A percentile compares a stretch with the other conserved stretches of the same genome.
Evolutionary conservation across 2,888 invertebrate genomes (phyloP).

Genomic region (Agonopterix alstromeriana): DNA sequence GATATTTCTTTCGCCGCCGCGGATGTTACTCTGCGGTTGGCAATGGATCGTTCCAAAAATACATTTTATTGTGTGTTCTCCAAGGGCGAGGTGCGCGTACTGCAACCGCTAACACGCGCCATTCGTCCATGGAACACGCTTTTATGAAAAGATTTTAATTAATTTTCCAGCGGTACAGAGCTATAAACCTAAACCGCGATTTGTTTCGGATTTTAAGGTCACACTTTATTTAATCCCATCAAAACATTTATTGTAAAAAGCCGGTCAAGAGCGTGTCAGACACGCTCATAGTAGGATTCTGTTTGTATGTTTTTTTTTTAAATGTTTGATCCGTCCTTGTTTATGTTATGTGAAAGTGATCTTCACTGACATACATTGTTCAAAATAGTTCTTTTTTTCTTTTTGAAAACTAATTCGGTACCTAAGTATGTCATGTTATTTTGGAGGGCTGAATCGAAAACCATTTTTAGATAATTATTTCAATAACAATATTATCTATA

Average conservation of each 20-base stretch:
- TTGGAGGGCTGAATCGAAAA: no score
- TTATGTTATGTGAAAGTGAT: no score
- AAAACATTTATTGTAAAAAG: background rate
- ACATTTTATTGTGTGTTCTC: slow-evolving; percentile 66
- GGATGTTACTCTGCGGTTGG: slow-evolving; percentile 62
- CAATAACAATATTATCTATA: no score
- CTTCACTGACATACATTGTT: no score
- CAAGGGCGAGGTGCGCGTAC: slow-evolving; percentile 53
- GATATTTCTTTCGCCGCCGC: slow-evolving; percentile 50
- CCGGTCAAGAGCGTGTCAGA: no score
- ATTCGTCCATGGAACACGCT: slow-evolving; percentile 2
- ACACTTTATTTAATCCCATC: background rate
- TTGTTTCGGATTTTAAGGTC: slow-evolving; percentile 21
- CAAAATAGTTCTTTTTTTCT: no score
- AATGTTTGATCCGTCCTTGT: no score
- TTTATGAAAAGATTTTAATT: slow-evolving; percentile 42
- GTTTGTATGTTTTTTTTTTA: no score
- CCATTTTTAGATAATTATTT: no score
- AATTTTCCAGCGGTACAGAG: slow-evolving; percentile 21
- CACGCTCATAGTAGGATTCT: no score
- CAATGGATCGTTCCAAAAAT: slow-evolving; percentile 68
- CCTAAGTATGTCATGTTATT: no score
- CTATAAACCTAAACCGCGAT: slow-evolving; percentile 49
- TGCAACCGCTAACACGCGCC: slow-evolving; percentile 13
- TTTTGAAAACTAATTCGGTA: no score